These are phyloP conservation scores for Nasonia longicornis DNA, from an alignment of 1,140 invertebrate genomes.

Conservation along the genomic window DNA sequence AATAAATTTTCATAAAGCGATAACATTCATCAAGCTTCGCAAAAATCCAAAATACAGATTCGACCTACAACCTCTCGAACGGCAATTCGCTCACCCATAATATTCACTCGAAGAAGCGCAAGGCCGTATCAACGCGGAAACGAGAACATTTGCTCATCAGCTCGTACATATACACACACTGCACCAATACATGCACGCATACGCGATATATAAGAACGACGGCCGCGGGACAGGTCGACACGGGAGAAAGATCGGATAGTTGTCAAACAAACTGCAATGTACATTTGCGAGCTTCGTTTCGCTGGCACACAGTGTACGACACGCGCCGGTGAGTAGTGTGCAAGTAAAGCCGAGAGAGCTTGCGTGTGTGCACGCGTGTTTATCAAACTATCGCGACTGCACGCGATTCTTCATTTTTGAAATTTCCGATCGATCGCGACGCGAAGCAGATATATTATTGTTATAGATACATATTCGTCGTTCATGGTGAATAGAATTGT, in stretches of 20 bases:
- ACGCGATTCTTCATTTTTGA: not conserved
- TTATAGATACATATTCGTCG: too few relatives aligned
- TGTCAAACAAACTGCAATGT: slow-evolving; percentile 24
- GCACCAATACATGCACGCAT: not conserved
- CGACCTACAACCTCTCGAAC: not conserved
- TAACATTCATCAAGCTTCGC: not conserved
- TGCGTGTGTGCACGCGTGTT: not conserved
- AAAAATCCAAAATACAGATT: not conserved
- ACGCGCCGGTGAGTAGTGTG: slow-evolving; percentile 17
- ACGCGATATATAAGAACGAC: not conserved
- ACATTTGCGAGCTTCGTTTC: not conserved
- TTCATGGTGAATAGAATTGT: not conserved
- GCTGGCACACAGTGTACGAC: not conserved
- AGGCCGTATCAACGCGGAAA: slow-evolving; percentile 25
- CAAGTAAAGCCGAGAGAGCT: slow-evolving; percentile 21
- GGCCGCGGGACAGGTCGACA: not conserved
- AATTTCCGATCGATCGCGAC: not conserved
- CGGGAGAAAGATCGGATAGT: slow-evolving; percentile 4
- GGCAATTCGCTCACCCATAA: not conserved
- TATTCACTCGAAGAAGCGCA: not conserved
- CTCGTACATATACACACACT: not conserved
- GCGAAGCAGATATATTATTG: too few relatives aligned
- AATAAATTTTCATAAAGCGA: too few relatives aligned
- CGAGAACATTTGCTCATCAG: not conserved
- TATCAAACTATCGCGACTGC: not conserved